These are phyloP conservation scores for Myotis daubentonii DNA, from an alignment of 2,797 vertebrate genomes.

Conservation along the genomic window DNA sequence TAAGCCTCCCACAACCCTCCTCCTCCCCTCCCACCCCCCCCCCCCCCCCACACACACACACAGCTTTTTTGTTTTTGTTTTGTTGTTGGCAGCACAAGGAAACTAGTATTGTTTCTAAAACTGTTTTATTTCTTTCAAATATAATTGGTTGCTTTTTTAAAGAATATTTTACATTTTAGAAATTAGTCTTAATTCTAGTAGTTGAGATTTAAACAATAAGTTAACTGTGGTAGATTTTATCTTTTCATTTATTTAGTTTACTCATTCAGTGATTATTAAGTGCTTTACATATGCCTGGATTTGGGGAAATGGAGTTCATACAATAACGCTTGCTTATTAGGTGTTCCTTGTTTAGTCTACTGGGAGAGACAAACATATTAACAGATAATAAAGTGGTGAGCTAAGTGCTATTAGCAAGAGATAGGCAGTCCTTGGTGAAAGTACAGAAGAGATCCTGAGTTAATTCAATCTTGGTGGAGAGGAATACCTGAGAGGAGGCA, in stretches of 20 bases:
- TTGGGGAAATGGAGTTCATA: background rate
- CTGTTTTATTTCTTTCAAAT: slow-evolving; percentile 38
- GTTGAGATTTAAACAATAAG: background rate
- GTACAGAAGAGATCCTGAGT: background rate
- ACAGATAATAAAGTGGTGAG: background rate
- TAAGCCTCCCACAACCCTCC: slow-evolving; percentile 84
- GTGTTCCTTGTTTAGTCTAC: background rate
- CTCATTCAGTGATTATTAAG: background rate
- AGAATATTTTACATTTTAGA: slow-evolving; percentile 45
- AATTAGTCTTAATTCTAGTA: slow-evolving; percentile 21
- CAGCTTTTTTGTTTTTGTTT: background rate
- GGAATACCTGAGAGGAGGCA: background rate
- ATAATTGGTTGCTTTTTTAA: background rate
- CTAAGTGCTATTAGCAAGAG: background rate
- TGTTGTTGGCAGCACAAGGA: slow-evolving; percentile 24
- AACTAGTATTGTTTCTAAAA: slow-evolving; percentile 30
- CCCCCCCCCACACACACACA: background rate
- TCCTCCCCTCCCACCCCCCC: rapidly evolving
- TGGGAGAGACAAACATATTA: background rate
- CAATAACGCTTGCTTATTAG: background rate
- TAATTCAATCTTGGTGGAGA: background rate
- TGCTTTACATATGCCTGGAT: slow-evolving; percentile 1
- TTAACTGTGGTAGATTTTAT: slow-evolving; percentile 5
- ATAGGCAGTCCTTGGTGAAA: background rate
- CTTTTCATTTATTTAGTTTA: slow-evolving; percentile 26